phyloP scores from a whole-genome alignment of 2,888 invertebrate genomes.

The Ferrisia virgata region DNA sequence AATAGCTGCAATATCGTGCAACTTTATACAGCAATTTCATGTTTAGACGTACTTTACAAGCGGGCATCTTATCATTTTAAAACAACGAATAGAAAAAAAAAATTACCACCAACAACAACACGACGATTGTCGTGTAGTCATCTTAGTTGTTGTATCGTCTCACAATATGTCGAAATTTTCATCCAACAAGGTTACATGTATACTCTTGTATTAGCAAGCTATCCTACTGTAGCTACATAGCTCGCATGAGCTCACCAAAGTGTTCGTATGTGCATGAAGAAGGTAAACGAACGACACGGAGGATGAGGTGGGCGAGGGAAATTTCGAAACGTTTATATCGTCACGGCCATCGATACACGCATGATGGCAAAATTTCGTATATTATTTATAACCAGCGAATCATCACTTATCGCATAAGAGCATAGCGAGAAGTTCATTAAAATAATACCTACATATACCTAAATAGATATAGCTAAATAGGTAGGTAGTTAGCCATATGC shows the following conservation, averaged over 20 bases:
- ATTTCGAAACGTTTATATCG: not conserved
- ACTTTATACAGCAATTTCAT: no score
- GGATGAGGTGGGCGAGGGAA: not conserved
- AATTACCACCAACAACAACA: no score
- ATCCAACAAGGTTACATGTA: not conserved
- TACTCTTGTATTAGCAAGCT: no score
- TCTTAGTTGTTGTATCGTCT: not conserved
- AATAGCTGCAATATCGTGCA: no score
- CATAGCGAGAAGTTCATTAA: not conserved
- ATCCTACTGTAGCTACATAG: no score
- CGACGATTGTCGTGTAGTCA: not conserved
- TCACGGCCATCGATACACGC: not conserved
- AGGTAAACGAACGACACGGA: not conserved
- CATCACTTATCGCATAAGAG: not conserved
- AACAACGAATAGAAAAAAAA: not conserved
- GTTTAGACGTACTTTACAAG: no score
- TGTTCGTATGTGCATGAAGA: not conserved
- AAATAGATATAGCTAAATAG: not conserved
- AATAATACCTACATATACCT: not conserved
- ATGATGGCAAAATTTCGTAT: not conserved
- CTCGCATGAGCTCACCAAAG: not conserved
- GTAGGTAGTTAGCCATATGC: not conserved
- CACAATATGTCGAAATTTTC: not conserved
- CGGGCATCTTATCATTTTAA: not conserved
- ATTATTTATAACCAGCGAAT: no score